Percentiles rank a stretch among this genome's conserved stretches.
These are phyloP conservation scores for Prionailurus bengalensis DNA, from an alignment of 2,113 vertebrate species.

Conservation along the genomic window DNA sequence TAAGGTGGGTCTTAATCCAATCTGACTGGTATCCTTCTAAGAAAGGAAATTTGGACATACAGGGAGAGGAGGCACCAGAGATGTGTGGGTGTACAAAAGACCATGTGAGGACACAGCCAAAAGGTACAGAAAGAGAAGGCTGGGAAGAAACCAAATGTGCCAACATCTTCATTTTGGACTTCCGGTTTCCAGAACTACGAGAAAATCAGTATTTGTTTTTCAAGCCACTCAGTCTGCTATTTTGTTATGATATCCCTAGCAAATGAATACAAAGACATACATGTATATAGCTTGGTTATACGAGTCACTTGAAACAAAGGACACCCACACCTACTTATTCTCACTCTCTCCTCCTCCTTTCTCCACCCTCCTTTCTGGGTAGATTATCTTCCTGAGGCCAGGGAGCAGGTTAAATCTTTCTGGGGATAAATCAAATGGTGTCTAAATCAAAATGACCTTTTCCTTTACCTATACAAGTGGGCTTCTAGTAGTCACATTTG, in stretches of 20 bases:
- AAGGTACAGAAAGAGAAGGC: background rate
- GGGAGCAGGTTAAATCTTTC: constrained; percentile 20
- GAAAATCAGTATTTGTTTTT: background rate
- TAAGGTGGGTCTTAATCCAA: background rate
- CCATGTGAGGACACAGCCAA: background rate
- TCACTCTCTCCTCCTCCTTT: background rate
- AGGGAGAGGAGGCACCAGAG: background rate
- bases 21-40: background rate
- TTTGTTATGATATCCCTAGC: background rate
- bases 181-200: background rate
- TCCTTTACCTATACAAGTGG: background rate
- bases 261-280: background rate
- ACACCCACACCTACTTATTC: no score
- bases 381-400: background rate
- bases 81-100: background rate
- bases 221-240: background rate
- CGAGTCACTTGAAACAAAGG: background rate
- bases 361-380: background rate
- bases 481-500: background rate
- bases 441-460: background rate
- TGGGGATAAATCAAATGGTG: background rate
- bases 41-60: background rate
- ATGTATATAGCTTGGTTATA: background rate
- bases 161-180: background rate
- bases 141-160: background rate